A percentile compares a stretch with the other conserved stretches of the same genome.
phyloP scores from a whole-genome alignment of 1,140 invertebrate genomes.

The Zophobas atratus region DNA sequence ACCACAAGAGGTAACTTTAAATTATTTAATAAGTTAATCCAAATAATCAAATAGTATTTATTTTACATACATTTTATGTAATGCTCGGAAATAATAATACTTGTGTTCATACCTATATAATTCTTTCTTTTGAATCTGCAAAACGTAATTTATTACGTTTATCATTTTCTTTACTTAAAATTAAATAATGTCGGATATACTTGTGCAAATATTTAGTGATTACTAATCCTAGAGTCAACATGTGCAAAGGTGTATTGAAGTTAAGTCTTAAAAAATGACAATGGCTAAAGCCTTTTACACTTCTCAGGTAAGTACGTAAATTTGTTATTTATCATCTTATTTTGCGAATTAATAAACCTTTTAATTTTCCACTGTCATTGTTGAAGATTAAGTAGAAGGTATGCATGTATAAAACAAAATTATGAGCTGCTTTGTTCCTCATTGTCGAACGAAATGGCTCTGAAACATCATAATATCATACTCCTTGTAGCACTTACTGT shows the following conservation, averaged over 20 bases:
- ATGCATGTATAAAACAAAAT: conserved; percentile 1
- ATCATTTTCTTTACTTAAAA: conserved; percentile 31
- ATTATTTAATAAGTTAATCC: conserved; percentile 7
- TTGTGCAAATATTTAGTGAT: conserved; percentile 30
- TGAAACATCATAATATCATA: background rate
- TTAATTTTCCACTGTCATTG: conserved; percentile 1
- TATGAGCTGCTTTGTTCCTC: background rate
- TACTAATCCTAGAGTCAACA: background rate
- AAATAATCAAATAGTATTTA: too few relatives aligned
- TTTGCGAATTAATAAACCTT: conserved; percentile 17
- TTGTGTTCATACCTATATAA: background rate
- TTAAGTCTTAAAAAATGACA: background rate
- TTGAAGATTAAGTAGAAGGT: background rate
- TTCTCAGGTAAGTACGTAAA: conserved; percentile 24
- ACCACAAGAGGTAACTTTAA: conserved; percentile 64
- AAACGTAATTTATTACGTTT: background rate
- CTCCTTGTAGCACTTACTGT: conserved; percentile 1
- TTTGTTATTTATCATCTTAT: background rate
- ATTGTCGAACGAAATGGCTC: conserved; percentile 10
- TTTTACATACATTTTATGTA: too few relatives aligned
- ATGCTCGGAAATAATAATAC: too few relatives aligned
- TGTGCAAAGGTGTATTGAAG: conserved; percentile 1
- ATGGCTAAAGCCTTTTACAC: background rate
- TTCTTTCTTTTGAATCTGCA: background rate
- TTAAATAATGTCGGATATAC: background rate